Base-by-base conservation (phyloP, 2,113 vertebrate genomes). In the Odobenus rosmarus region DNA sequence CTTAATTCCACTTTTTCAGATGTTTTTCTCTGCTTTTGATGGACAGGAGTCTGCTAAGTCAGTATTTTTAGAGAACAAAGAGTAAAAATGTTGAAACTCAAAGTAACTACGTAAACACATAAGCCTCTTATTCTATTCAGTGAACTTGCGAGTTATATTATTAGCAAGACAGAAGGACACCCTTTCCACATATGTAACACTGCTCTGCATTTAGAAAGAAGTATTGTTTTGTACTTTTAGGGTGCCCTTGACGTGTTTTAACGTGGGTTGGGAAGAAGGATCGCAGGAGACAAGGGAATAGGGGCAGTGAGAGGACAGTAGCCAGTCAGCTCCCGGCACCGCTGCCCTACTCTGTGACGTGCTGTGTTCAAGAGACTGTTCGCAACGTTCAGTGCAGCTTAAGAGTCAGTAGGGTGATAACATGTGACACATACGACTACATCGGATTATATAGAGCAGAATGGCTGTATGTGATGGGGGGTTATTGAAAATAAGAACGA, bases 21-120 rank as follows among this genome's bases (percentile, higher is more conserved):
- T 77, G 51, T 55, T 84, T 93, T 88, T 61, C 46, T 93, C 39
- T 88, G 31, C 51, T 89, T 95, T 74, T 88, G 23, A 8, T 95
- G 82, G 39, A 15, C 39, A 88, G 33, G 11, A 84, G 14, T 82
- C 69, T 71, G 3, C 51, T 36, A 79, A 69, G 26, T 64, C 86
- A 23, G 18, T 95, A 26, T n/a, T 69, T 92, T 84, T 92, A 94
- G 57, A 88, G 33, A 83, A 57, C 10, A 82, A 82, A 81, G 79
- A 81, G 79, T 85, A 61, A 85, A 89, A 89, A 64, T 28, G 31
- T 62, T 5, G 53, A 96, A 94, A n/a, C 28, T 93, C 31, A 77
- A 62, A 94, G 61, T 42, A 79, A 61, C 10, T 46, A 1, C 51
- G 5, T 76, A 85, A 88, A 76, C 53, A 36, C 23, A 1, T 57